Evolutionary conservation across 1,140 invertebrate genomes (phyloP), one percentile per base, ranked within the genome.

Genomic region (Aphaenogaster floridana): DNA sequence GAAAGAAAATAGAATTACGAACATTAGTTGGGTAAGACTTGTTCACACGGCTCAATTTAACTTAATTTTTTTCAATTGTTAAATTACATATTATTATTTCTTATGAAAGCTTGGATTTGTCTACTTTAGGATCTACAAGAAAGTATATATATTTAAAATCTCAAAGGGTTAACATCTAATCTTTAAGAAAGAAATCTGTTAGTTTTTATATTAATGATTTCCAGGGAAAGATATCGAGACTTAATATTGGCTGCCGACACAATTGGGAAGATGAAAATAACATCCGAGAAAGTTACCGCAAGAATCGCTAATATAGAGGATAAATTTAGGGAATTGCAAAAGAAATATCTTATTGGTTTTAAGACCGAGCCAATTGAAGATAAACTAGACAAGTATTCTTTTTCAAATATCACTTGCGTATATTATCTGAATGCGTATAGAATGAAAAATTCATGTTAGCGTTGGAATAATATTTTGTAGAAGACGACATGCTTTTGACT

Each of bases 221-320:
- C 48, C 91, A 99, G 98, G 0, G 98, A 99, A 95, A 96, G 98
- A 78, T 99, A 99, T 93, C 96, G 98, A 92, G 99, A 99, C 94
- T 95, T 99, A 21, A 98, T 99, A 88, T 97, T 99, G 94, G 98
- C 98, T 36, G 98, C 99, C 5, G 98, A 99, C 93, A 99, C 98
- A 39, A 99, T 99, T 89, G 97, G 97, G 57, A 97, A 98, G 88
- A 99, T 99, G 98, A 98, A 98, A 94, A 95, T 95, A 34, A 98
- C 98, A 68, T 97, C 98, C 2, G 96, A 97, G 87, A 97, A 97
- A 88, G 97, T 98, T 86, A 96, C 97, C 59, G 94, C 96, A 48
- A 97, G 97, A 92, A 97, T 98, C 42, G 94, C 95, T 86, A 96
- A 96, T 57, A 97, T 98, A 91, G 97, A 97, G 90, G 94, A 95